A percentile compares a stretch with the other conserved stretches of the same genome.
These are phyloP conservation scores for Acrocephalus arundinaceus DNA, from an alignment of 2,113 vertebrate species.

Conservation along the genomic window DNA sequence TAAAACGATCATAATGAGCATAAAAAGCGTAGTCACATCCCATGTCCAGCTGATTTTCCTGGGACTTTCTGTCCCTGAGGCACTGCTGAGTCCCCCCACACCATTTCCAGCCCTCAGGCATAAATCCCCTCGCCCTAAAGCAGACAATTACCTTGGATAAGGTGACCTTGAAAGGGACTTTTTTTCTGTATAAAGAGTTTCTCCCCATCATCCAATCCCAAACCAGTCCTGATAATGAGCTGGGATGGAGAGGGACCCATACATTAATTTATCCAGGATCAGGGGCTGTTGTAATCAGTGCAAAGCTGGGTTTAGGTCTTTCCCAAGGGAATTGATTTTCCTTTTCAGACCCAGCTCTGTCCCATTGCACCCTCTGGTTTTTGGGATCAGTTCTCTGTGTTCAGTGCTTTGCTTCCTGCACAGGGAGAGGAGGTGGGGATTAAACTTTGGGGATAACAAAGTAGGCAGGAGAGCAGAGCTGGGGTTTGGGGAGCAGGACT, in stretches of 20 bases:
- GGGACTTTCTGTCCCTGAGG: neutral
- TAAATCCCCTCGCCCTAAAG: neutral
- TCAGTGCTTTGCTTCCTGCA: neutral
- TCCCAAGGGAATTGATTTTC: neutral
- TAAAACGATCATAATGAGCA: neutral
- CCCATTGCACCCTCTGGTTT: neutral
- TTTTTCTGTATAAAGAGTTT: neutral
- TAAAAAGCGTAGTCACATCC: neutral
- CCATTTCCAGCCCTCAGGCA: neutral
- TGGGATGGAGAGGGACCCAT: neutral
- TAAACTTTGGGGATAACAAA: neutral
- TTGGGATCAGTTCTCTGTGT: neutral
- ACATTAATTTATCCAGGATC: no score
- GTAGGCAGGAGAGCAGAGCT: neutral
- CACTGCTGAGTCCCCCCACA: neutral
- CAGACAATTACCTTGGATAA: neutral
- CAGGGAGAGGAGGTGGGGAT: neutral
- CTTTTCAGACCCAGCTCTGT: neutral
- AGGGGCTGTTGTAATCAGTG: neutral
- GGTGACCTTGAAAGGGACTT: neutral
- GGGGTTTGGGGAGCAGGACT: neutral
- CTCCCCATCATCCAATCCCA: neutral
- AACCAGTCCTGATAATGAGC: neutral
- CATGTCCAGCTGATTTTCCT: neutral
- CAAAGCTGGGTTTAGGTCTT: neutral